Conservation (phyloP, 1,140 invertebrate genomes). For the Oncopodura yosiiana region DNA sequence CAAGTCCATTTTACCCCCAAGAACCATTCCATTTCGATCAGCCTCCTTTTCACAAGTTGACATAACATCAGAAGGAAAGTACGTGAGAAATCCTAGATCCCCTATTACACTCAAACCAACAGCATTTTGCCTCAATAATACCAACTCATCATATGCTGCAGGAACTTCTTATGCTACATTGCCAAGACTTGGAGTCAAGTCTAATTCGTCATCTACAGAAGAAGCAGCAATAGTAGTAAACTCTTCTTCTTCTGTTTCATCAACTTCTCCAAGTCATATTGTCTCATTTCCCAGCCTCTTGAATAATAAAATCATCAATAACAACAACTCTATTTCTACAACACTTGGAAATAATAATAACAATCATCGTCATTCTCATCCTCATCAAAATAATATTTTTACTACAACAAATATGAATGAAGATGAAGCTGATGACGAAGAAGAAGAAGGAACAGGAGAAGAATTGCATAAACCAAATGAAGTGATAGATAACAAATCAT, state of each 20-base stretch:
- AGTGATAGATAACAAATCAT: no score
- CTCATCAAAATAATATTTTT: no score
- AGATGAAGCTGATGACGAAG: no score
- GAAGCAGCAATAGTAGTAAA: background rate
- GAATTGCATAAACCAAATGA: no score
- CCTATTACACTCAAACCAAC: conserved; percentile 31
- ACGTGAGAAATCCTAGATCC: conserved; percentile 35
- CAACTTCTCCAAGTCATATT: no score
- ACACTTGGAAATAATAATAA: no score
- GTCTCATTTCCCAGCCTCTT: no score
- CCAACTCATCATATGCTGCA: background rate
- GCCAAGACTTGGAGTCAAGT: background rate
- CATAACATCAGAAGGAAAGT: conserved; percentile 45
- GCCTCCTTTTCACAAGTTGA: conserved; percentile 76
- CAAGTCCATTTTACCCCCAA: conserved; percentile 2
- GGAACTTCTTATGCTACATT: background rate
- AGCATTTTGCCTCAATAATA: conserved; percentile 28
- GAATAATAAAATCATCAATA: no score
- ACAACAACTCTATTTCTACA: no score
- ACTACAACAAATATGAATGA: no score
- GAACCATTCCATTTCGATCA: conserved; percentile 53
- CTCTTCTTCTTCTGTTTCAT: background rate
- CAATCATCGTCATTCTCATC: no score
- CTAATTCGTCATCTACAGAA: background rate
- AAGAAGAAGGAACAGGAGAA: no score